These are phyloP conservation scores for Callimico goeldii DNA, from an alignment of 2,797 vertebrate species.

Conservation along the genomic window DNA sequence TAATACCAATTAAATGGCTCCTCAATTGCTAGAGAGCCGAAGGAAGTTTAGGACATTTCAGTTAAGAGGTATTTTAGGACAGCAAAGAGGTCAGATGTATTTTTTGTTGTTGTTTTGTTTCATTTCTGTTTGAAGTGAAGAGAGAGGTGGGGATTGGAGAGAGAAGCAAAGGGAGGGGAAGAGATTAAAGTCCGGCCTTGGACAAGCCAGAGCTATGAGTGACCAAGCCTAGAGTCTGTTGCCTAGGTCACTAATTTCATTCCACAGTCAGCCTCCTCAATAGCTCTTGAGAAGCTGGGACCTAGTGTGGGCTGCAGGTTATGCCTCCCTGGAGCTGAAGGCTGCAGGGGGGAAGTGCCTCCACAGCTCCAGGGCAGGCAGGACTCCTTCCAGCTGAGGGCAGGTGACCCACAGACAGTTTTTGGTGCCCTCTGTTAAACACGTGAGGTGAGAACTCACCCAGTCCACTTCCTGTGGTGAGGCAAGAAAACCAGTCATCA, in stretches of 20 bases:
- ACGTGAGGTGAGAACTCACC: slow-evolving; percentile 64
- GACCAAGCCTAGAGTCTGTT: slow-evolving; percentile 50
- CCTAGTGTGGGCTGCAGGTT: neutral
- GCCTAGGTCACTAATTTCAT: slow-evolving; percentile 40
- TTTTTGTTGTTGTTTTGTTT: neutral
- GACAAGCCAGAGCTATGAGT: neutral
- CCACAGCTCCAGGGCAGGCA: neutral
- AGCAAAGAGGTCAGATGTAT: neutral
- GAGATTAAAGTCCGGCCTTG: slow-evolving; percentile 46
- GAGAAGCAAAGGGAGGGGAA: neutral
- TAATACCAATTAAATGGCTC: neutral
- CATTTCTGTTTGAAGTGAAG: neutral
- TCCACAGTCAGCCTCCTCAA: slow-evolving; percentile 8
- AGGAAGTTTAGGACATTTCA: neutral
- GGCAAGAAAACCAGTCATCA: slow-evolving; percentile 54
- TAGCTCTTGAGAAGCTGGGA: neutral
- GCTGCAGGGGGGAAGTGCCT: neutral
- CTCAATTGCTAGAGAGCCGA: neutral
- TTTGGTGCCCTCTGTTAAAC: slow-evolving; percentile 59
- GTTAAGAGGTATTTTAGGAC: neutral
- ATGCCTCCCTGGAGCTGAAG: neutral
- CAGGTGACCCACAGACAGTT: slow-evolving; percentile 47
- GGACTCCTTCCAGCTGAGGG: neutral
- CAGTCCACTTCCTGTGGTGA: slow-evolving; percentile 74
- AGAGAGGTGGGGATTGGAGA: neutral